Conservation (phyloP, 2,888 invertebrate species). For the Drosophila emarginata region DNA sequence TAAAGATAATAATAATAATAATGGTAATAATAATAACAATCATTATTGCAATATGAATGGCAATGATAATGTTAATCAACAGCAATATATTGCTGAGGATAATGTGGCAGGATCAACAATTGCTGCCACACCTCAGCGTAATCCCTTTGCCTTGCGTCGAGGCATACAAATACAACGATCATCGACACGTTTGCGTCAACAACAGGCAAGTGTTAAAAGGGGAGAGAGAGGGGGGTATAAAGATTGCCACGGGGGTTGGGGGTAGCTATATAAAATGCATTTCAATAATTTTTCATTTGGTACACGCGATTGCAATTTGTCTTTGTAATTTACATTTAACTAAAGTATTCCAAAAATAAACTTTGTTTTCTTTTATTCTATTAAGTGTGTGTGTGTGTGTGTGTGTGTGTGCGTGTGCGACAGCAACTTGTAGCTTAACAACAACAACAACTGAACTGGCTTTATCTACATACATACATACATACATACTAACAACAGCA, state of each 20-base stretch:
- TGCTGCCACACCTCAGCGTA: slow-evolving; percentile 50
- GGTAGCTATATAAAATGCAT: too few species aligned
- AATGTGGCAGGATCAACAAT: slow-evolving; percentile 26
- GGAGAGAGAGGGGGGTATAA: neutral
- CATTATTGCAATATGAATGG: slow-evolving; percentile 62
- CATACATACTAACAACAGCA: slow-evolving; percentile 41
- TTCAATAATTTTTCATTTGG: neutral
- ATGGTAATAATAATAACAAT: slow-evolving; percentile 38
- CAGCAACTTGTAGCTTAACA: slow-evolving; percentile 17
- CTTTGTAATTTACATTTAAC: slow-evolving; percentile 9
- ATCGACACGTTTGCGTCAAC: slow-evolving; percentile 80
- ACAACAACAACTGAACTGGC: slow-evolving; percentile 23
- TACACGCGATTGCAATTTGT: slow-evolving; percentile 8
- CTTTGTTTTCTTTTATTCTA: slow-evolving; percentile 8
- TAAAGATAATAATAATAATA: slow-evolving; percentile 36
- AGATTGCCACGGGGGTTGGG: neutral
- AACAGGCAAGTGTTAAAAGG: slow-evolving; percentile 79
- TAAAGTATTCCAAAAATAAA: slow-evolving; percentile 9
- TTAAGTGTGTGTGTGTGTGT: slow-evolving; percentile 13
- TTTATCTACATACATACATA: slow-evolving; percentile 39
- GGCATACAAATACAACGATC: slow-evolving; percentile 74
- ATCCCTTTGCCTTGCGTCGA: slow-evolving; percentile 66
- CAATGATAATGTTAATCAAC: slow-evolving; percentile 38
- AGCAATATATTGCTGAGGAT: slow-evolving; percentile 17
- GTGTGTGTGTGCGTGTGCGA: neutral